Evolutionary conservation across 1,140 invertebrate genomes (phyloP), one percentile per base, ranked within the genome.

Genomic region (Bombus fervidus): DNA sequence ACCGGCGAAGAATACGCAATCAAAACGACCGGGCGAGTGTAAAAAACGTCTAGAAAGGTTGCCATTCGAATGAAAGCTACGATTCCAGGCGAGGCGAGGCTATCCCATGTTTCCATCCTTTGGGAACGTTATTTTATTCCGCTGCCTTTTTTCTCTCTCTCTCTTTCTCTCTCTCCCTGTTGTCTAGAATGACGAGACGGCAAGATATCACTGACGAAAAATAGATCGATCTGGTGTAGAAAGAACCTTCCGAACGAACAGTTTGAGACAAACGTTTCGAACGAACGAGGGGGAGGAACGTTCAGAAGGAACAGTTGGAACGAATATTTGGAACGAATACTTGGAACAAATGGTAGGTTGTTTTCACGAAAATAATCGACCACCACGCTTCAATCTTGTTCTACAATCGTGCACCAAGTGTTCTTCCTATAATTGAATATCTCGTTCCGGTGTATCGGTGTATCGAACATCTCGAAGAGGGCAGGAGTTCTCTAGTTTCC

Each of bases 371-470:
- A 39, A 71, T 28, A 34, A 59, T 28, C 34, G 28, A 25, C 18
- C 10, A 13, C 37, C 47, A 22, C 12, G 47, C 28, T 28, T 15
- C 37, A 34, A 74, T 81, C 80, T 39, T 9, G 53, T 73, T 62
- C 5, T 62, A 43, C 59, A 62, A 81, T 62, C 25, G 18, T 1
- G 4, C 47, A 22, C 22, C 47, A 13, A 81, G 69, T 81, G 53
- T 62, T 69, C 31, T 39, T 22, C 8, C 39, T n/a, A 2, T 71
- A 66, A 84, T 79, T 39, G 25, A 71, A 57, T 84, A 71, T 37
- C 37, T 39, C 47, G 15, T 37, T 15, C 9, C 2, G 37, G n/a
- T 28, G 25, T 39, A 69, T 28, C 18, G 10, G 25, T 1, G 37
- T 31, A 41, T 64, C 31, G n/a, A 31, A 77, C 62, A 28, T 15